phyloP scores from a whole-genome alignment of 2,888 invertebrate genomes.

The Platerodrilus igneus region DNA sequence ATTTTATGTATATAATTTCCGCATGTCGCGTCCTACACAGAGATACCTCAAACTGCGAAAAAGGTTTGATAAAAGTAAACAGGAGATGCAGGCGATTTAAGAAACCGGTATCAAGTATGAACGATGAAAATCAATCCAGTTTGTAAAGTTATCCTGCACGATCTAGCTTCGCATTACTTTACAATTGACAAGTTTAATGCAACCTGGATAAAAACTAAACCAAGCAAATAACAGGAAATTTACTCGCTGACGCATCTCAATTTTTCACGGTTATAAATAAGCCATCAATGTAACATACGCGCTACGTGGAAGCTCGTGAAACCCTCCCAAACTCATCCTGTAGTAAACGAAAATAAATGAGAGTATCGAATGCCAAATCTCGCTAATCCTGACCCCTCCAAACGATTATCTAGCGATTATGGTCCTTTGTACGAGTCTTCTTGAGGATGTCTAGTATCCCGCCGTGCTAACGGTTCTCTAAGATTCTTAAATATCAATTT shows the following conservation, averaged over 20 bases:
- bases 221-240: slow-evolving; percentile 37
- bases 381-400: slow-evolving; percentile 42
- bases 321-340: slow-evolving; percentile 21
- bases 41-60: too few relatives aligned
- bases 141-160: too few relatives aligned
- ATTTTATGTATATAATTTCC: slow-evolving; percentile 28
- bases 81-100: too few relatives aligned
- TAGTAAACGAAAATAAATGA: slow-evolving; percentile 48
- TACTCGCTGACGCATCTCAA: slow-evolving; percentile 39
- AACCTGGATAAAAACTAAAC: slow-evolving; percentile 19
- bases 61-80: too few relatives aligned
- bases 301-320: slow-evolving; percentile 30
- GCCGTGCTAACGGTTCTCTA: slow-evolving; percentile 39
- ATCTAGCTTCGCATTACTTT: too few relatives aligned
- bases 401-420: slow-evolving; percentile 44
- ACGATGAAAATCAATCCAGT: too few relatives aligned
- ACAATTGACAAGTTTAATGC: slow-evolving; percentile 16
- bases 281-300: slow-evolving; percentile 34
- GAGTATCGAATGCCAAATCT: slow-evolving; percentile 47
- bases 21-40: slow-evolving; percentile 23
- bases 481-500: slow-evolving; percentile 46
- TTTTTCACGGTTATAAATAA: slow-evolving; percentile 42
- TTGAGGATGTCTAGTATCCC: slow-evolving; percentile 24
- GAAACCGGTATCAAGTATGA: too few relatives aligned
- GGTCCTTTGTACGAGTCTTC: slow-evolving; percentile 35